Evolutionary conservation across 2,797 vertebrate species (phyloP), one percentile per base, ranked within the genome.

Genomic region (Arctocebus calabarensis): DNA sequence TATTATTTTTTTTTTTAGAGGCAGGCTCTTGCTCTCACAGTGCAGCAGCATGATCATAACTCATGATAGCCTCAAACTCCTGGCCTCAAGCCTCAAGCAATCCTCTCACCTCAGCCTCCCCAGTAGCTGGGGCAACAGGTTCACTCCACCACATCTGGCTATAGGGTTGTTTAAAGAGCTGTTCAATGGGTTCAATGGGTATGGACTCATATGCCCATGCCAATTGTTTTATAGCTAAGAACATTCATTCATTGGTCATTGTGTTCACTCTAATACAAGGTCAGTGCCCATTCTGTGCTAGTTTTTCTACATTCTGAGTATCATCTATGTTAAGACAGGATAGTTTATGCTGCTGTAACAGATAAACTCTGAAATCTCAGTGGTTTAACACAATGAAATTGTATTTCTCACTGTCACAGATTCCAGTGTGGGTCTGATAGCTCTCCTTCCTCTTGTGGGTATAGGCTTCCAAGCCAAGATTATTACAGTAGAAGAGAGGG

Each of bases 281-380:
- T 40, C n/a, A 84, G 62, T 48, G 23, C 12, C 27, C 17, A 4
- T 74, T 92, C 74, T 73, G 25, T 62, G 25, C 14, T 25, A 78
- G 68, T 91, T 85, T 66, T 45, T 59, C 43, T 71, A 88, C 75
- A 85, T 78, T 88, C 32, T 74, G 32, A 92, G 57, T 85, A 59
- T 61, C 6, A 14, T 70, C 45, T 75, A 6, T 70, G 29, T 73
- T 62, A 73, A 89, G 61, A 77, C 29, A 75, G 27, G 62, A 62
- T 37, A 52, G 16, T 22, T 27, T 78, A n/a, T 73, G 37, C 16
- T n/a, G 27, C 29, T 77, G 0, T 55, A 74, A 78, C 32, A 88
- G 75, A 40, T 37, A 73, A 52, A 48, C 45, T 90, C 66, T 94
- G 79, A 75, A 37, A 85, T 52, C 27, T 82, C 32, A 75, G 34